phyloP scores from a whole-genome alignment of 2,888 invertebrate species.

The Drosophila pegasa region DNA sequence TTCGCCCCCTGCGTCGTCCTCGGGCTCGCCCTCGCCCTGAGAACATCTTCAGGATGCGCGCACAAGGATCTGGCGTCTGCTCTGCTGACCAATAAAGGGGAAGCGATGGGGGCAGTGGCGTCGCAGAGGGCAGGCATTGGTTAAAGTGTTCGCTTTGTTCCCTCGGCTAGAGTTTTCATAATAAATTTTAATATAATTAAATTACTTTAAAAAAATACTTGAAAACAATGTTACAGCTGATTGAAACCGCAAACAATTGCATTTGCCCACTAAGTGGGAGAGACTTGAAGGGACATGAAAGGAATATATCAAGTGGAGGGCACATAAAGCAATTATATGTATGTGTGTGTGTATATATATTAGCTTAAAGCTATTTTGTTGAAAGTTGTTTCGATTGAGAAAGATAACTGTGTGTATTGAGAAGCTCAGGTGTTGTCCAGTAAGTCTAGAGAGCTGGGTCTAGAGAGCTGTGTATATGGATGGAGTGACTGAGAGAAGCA shows the following conservation, averaged over 20 bases:
- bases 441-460: too few relatives aligned
- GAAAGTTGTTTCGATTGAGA: not conserved
- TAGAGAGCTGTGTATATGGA: too few relatives aligned
- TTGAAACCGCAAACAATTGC: constrained; percentile 21
- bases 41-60: constrained; percentile 10
- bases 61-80: constrained; percentile 24
- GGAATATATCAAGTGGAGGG: not conserved
- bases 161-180: constrained; percentile 26
- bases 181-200: constrained; percentile 39
- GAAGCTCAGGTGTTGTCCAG: not conserved
- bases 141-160: constrained; percentile 32
- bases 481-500: not conserved
- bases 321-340: not conserved
- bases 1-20: too few relatives aligned
- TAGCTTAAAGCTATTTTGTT: not conserved
- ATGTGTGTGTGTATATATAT: not conserved
- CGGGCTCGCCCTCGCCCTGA: not conserved
- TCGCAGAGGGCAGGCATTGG: not conserved
- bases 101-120: not conserved
- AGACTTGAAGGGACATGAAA: constrained; percentile 7
- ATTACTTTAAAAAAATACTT: constrained; percentile 30
- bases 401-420: not conserved
- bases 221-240: constrained; percentile 23
- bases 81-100: constrained; percentile 41
- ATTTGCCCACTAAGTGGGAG: not conserved